Percentiles rank a stretch among this genome's conserved stretches.
phyloP scores from a whole-genome alignment of 2,888 invertebrate genomes.

The Myathropa florea region DNA sequence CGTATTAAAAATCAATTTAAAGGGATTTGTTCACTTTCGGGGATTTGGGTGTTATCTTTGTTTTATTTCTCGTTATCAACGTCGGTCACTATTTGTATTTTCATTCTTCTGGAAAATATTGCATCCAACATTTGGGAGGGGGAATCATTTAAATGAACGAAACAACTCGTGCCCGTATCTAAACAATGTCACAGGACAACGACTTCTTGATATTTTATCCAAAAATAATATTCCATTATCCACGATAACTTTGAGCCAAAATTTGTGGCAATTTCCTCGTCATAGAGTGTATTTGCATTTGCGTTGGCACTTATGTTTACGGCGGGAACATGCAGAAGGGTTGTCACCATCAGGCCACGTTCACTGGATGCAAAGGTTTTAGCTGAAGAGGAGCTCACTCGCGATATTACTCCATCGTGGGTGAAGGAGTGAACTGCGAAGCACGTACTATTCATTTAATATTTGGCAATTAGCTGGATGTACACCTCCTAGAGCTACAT shows the following conservation, averaged over 20 bases:
- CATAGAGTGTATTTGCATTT: background rate
- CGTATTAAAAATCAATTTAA: constrained; percentile 60
- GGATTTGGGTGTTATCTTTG: constrained; percentile 11
- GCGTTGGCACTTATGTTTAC: background rate
- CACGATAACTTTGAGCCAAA: too few species aligned
- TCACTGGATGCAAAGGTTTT: background rate
- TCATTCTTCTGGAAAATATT: background rate
- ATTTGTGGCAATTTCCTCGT: too few species aligned
- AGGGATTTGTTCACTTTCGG: constrained; percentile 59
- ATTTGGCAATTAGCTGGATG: constrained; percentile 69
- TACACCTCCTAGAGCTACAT: constrained; percentile 52
- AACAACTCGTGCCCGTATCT: too few species aligned
- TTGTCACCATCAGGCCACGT: constrained; percentile 20
- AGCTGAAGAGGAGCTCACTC: background rate
- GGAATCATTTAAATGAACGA: too few species aligned
- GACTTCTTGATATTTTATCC: too few species aligned
- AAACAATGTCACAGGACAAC: too few species aligned
- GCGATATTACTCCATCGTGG: constrained; percentile 35
- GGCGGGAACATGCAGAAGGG: background rate
- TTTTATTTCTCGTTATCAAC: background rate
- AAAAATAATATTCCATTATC: too few species aligned
- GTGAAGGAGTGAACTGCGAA: background rate
- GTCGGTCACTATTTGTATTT: constrained; percentile 9
- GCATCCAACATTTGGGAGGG: too few species aligned
- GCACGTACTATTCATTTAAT: constrained; percentile 65